Base-by-base conservation (phyloP, 1,140 invertebrate genomes). In the Coptotermes formosanus region DNA sequence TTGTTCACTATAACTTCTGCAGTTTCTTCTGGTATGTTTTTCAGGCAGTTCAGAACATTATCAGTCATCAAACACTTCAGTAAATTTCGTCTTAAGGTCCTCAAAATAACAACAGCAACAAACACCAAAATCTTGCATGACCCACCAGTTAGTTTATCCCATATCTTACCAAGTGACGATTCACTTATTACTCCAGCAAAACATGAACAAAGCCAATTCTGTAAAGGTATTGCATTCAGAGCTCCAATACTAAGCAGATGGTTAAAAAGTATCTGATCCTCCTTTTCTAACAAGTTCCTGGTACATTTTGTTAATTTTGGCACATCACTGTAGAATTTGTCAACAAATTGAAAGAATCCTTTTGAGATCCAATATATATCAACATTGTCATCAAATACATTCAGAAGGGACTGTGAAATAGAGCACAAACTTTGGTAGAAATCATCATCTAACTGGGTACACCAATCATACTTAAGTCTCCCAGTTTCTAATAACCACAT, bases 91-190 rank as follows among this genome's bases (percentile, higher is more conserved):
- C 94, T 93, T 81, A 96, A 90, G 81, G 94, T 95, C 25, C 94
- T 94, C 30, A 97, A 91, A 52, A 96, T 91, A 87, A 95, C 94
- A 30, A 97, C 92, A 84, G 94, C 94, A 9, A 97, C 94, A 91
- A 94, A 97, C 6, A 95, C 93, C 87, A 98, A 92, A 88, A 97
- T 95, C 91, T 95, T 96, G 64, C 94, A 94, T 11, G 96, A 96
- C 43, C 97, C 96, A 82, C 96, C 96, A 89, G 95, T 94, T 25
- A 98, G 92, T 92, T 97, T 97, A 89, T 98, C 97, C 95, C 96
- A 97, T 87, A 98, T 95, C 95, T 95, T 96, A 88, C 94, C 94
- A 87, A 97, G 92, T 32, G 95, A 94, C 75, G 94, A 94, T 89
- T 96, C 94, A 89, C 95, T 95, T 75, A 98, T 92, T 25, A 96